phyloP scores from a whole-genome alignment of 2,113 vertebrate genomes.

The Centropristis striata region DNA sequence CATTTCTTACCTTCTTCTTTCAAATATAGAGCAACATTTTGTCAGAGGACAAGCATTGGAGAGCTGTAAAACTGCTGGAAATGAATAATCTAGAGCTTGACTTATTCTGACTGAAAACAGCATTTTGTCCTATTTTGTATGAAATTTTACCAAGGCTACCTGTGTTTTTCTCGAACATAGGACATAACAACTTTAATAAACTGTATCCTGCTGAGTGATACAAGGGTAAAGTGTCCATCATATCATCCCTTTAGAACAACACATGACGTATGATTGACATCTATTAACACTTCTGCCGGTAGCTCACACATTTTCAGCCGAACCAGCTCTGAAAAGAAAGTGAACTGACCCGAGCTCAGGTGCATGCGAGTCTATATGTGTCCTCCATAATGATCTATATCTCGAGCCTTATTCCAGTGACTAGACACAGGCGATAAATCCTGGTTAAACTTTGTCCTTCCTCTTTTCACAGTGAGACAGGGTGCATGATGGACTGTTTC shows the following conservation, averaged over 20 bases:
- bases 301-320: not conserved
- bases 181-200: not conserved
- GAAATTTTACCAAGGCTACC: not conserved
- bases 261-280: not conserved
- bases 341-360: slow-evolving; percentile 64
- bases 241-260: not conserved
- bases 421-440: slow-evolving; percentile 79
- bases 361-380: slow-evolving; percentile 70
- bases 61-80: too few relatives aligned
- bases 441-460: slow-evolving; percentile 83
- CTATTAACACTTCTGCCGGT: not conserved
- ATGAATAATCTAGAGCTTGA: too few relatives aligned
- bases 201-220: too few relatives aligned
- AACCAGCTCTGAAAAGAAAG: slow-evolving; percentile 28
- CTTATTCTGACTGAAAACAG: not conserved
- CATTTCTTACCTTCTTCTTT: too few relatives aligned
- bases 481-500: slow-evolving; percentile 77
- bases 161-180: not conserved
- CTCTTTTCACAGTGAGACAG: slow-evolving; percentile 73
- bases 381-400: slow-evolving; percentile 80
- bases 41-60: too few relatives aligned
- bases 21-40: too few relatives aligned
- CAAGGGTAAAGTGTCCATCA: not conserved
- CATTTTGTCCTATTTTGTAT: not conserved
- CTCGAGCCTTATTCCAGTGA: slow-evolving; percentile 71